Base-by-base conservation (phyloP, 1,140 invertebrate genomes). In the Monochamus saltuarius region DNA sequence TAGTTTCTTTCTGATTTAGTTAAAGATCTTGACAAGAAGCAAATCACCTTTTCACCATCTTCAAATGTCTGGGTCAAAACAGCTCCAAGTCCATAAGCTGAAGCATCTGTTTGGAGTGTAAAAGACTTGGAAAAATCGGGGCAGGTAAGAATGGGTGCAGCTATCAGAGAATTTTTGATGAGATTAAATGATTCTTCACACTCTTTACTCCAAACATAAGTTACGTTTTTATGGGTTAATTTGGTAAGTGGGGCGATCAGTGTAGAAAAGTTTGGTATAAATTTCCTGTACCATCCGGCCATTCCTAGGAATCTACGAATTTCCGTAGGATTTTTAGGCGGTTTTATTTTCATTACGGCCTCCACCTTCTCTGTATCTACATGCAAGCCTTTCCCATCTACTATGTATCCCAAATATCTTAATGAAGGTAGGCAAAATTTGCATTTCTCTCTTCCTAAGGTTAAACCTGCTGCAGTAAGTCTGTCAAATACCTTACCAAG, bases 271-370 rank as follows among this genome's bases (percentile, higher is more conserved):
- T 78, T 64, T 22, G 67, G 68, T 7, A 80, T 72, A 40, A 79
- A 78, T 2, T 72, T 43, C 16, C 75, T 58, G 54, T 80, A 80
- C 65, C 74, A 81, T 0, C 59, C 62, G 0, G 62, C 53, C n/a
- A 70, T 59, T 4, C 71, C 72, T 1, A 77, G 35, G 36, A 74
- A 76, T 39, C 65, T 37, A 22, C 67, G 59, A 7, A 76, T 7
- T 17, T 73, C 39, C 34, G 69, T 74, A 4, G 66, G 19, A 11
- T 60, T 67, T 1, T 9, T 61, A 16, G 70, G 70, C 4, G 29
- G 13, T 4, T 7, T 2, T 2, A 38, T 35, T 13, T 38, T 16
- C 2, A 40, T 13, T 13, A 40, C 13, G 0, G 34, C 19, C 6
- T 22, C 36, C 7, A 53, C 35, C 36, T 19, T 53, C 0, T 53